Evolutionary conservation across 2,797 vertebrate species (phyloP), one percentile per base, ranked within the genome.

Genomic region (Pogonophryne albipinna): DNA sequence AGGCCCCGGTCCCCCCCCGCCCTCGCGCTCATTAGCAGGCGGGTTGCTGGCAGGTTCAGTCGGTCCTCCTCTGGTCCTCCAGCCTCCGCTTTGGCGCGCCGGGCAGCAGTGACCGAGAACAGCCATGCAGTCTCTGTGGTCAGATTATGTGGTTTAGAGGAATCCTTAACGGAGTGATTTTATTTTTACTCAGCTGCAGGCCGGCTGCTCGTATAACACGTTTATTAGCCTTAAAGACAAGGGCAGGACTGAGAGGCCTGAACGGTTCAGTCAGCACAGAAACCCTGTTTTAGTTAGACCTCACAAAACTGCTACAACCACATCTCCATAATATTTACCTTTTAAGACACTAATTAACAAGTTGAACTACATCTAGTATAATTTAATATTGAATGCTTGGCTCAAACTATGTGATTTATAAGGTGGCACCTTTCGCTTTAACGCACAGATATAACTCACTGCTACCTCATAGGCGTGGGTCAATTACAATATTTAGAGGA

Each of bases 211-310:
- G 73, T 83, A 87, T 88, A 91, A 89, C 87, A 87, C 78, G 76
- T 88, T 92, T 89, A 92, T 91, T 88, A 89, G 84, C 67, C 82
- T 83, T 53, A 76, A 60, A 85, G 76, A 90, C 87, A 66, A 79
- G 87, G 60, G 64, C 74, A 71, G 65, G 84, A 82, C 68, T 82
- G 78, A 90, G 85, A 42, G 56, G 70, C 10, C 65, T 67, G 31
- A 60, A 16, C 65, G 19, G 76, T 20, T 68, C 57, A 50, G 63
- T 66, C 14, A 49, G 73, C 50, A 2, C 50, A 58, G 50, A 66
- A 65, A 57, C 27, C 5, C 13, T 23, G 1, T 38, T 51, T 74
- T 71, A 60, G 73, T 73, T 53, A 66, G 78, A 77, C 75, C 70
- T 76, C 76, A 80, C 78, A 75, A 70, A 76, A 59, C 64, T 45